phyloP scores from a whole-genome alignment of 1,140 invertebrate genomes.

The Trinorchestia longiramus region DNA sequence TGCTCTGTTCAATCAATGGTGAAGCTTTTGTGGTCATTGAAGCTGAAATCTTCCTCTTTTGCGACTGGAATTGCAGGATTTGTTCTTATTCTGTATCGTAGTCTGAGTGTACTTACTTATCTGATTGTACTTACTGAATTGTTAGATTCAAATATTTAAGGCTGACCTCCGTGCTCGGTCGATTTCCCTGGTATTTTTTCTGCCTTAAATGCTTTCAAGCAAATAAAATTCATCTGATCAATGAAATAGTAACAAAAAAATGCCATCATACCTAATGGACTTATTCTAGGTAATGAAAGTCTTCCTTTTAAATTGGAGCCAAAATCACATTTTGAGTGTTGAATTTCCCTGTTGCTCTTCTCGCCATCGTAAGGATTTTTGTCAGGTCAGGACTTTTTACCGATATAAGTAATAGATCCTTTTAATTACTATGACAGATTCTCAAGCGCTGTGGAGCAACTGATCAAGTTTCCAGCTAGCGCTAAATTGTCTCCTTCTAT shows the following conservation, averaged over 20 bases:
- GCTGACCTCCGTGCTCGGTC: not conserved
- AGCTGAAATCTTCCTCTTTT: not conserved
- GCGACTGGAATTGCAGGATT: not conserved
- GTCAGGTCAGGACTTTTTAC: not conserved
- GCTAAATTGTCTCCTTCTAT: slow-evolving; percentile 30
- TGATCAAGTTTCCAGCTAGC: slow-evolving; percentile 52
- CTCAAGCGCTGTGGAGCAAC: slow-evolving; percentile 36
- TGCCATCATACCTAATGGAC: not conserved
- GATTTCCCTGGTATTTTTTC: not conserved
- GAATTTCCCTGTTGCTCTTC: not conserved
- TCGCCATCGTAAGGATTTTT: not conserved
- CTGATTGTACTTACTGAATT: not conserved
- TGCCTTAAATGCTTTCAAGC: too few relatives aligned
- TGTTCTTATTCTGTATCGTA: not conserved
- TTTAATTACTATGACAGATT: not conserved
- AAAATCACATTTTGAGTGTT: not conserved
- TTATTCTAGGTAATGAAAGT: not conserved
- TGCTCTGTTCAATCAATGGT: too few relatives aligned
- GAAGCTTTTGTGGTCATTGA: too few relatives aligned
- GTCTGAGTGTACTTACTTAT: not conserved
- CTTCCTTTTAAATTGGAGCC: not conserved
- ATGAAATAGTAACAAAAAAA: not conserved
- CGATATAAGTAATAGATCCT: not conserved
- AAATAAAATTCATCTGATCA: not conserved
- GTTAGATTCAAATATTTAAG: not conserved